A percentile compares a stretch with the other conserved stretches of the same genome.
phyloP scores from a whole-genome alignment of 1,140 invertebrate genomes.

The Phortica variegata region DNA sequence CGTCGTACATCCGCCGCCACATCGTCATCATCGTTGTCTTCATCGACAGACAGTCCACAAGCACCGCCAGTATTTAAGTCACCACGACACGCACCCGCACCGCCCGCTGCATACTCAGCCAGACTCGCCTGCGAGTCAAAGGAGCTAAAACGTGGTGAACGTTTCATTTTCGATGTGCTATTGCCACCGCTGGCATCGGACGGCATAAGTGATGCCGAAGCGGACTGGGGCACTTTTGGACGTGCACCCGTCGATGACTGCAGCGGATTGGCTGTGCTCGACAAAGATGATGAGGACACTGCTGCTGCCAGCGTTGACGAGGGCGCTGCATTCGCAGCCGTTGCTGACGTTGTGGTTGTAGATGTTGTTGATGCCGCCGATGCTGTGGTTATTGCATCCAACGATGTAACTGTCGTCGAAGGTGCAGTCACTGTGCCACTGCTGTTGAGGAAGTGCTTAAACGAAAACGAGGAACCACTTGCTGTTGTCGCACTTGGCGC shows the following conservation, averaged over 20 bases:
- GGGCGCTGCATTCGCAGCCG: background rate
- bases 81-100: constrained; percentile 5
- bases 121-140: constrained; percentile 57
- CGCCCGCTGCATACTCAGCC: constrained; percentile 43
- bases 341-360: constrained; percentile 9
- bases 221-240: constrained; percentile 53
- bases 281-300: too few relatives aligned
- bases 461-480: constrained; percentile 64
- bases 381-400: constrained; percentile 23
- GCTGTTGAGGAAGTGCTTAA: constrained; percentile 71
- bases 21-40: constrained; percentile 11
- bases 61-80: constrained; percentile 1
- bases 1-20: constrained; percentile 23
- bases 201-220: constrained; percentile 38
- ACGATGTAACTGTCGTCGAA: constrained; percentile 45
- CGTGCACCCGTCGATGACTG: constrained; percentile 50
- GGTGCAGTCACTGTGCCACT: constrained; percentile 44
- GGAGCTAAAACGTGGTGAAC: constrained; percentile 54
- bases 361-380: constrained; percentile 1
- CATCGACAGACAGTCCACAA: constrained; percentile 24
- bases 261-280: constrained; percentile 11
- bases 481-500: constrained; percentile 2
- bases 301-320: background rate
- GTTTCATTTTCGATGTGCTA: constrained; percentile 48
- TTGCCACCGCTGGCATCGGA: constrained; percentile 32